These are phyloP conservation scores for Chloroceryle aenea DNA, from an alignment of 2,113 vertebrate species.

Conservation along the genomic window DNA sequence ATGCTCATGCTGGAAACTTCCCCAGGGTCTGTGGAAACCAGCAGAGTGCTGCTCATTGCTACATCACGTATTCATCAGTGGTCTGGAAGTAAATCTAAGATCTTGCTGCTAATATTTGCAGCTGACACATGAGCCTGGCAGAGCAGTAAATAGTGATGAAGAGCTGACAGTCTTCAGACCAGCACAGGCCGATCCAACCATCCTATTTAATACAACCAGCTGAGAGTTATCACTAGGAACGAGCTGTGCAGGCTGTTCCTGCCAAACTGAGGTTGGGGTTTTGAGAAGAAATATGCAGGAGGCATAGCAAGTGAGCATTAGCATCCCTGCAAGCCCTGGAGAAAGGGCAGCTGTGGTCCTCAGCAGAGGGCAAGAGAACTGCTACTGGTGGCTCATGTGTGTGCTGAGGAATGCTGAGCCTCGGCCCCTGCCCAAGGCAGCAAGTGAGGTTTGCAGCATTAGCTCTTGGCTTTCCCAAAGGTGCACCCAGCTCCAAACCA, in stretches of 20 bases:
- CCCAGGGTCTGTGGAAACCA: not conserved
- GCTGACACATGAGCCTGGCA: conserved; percentile 42
- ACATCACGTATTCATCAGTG: not conserved
- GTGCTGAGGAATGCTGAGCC: not conserved
- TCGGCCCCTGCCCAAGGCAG: not conserved
- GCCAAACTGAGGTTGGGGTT: not conserved
- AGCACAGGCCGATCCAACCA: not conserved
- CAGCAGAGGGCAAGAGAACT: not conserved
- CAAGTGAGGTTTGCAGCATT: accelerated
- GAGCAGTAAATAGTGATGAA: conserved; percentile 37
- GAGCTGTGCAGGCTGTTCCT: conserved; percentile 26
- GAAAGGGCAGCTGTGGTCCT: not conserved
- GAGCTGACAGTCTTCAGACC: not conserved
- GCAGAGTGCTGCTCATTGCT: not conserved
- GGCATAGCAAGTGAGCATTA: not conserved
- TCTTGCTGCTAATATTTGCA: not conserved
- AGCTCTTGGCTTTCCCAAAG: not conserved
- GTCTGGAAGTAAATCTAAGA: conserved; percentile 1
- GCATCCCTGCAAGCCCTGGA: not conserved
- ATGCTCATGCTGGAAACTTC: accelerated
- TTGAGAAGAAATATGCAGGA: not conserved
- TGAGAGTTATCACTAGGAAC: conserved; percentile 34
- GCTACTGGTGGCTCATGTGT: not conserved
- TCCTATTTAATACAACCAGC: conserved; percentile 27
- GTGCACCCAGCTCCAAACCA: not conserved